These are phyloP conservation scores for Agrochola lota DNA, from an alignment of 2,888 invertebrate species.

Conservation along the genomic window DNA sequence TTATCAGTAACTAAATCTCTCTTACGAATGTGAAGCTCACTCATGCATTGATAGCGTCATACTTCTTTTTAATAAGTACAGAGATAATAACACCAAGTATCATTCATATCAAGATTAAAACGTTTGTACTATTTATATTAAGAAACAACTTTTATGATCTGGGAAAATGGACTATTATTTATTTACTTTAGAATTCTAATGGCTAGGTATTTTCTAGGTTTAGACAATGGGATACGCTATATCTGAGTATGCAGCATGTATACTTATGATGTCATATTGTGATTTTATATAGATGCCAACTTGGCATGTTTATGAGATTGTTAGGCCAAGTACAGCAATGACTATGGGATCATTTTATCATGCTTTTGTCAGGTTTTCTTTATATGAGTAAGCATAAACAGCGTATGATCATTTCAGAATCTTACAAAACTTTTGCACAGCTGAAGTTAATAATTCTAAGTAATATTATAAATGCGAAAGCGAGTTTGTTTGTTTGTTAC, in stretches of 20 bases:
- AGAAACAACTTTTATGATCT: conserved; percentile 1
- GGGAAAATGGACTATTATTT: conserved; percentile 2
- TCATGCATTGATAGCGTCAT: background rate
- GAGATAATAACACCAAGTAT: conserved; percentile 18
- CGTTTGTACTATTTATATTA: conserved; percentile 14
- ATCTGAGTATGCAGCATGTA: background rate
- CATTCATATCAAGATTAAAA: conserved; percentile 23
- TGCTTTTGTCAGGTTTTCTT: background rate
- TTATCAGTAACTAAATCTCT: conserved; percentile 19
- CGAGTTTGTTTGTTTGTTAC: too few species aligned
- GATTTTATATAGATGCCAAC: conserved; percentile 38
- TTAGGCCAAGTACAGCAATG: conserved; percentile 31
- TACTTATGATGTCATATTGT: conserved; percentile 14
- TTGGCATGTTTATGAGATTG: conserved; percentile 35
- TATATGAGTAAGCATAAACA: background rate
- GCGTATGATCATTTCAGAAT: background rate
- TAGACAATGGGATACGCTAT: background rate
- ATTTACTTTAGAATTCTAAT: conserved; percentile 4
- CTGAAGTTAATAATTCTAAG: background rate
- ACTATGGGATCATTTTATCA: background rate
- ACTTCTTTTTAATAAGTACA: conserved; percentile 10
- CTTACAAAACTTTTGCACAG: background rate
- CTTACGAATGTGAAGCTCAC: background rate
- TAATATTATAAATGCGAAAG: too few species aligned
- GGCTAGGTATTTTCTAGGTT: background rate